Base-by-base conservation (phyloP, 2,888 invertebrate genomes). In the Luperina nickerlii region DNA sequence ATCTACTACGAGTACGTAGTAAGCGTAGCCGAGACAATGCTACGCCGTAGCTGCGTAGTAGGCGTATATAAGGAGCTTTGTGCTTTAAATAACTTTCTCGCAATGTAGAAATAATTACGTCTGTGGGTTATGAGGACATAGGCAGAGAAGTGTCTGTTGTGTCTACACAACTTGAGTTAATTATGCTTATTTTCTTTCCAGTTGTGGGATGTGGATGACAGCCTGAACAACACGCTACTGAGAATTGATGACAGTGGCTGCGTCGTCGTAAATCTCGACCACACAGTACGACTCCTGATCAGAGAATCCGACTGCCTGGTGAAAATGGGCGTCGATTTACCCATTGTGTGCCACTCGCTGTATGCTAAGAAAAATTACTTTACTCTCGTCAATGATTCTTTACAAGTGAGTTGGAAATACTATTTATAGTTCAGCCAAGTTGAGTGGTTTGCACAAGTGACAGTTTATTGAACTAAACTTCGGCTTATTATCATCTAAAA, bases 231-330 rank as follows among this genome's bases (percentile, higher is more conserved):
- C 89, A 97, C 97, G 18, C 90, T 98, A 15, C 93, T 98, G 42
- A 95, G 96, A 42, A 97, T 98, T 48, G 97, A 98, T 87, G 97
- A 97, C 45, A 95, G 97, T 9, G 98, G 98, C 54, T 97, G 97
- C 79, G 95, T 98, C 9, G 97, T 97, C 83, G 98, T 98, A 0
- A 99, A 99, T 92, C 94, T 99, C 60, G 98, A 98, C 93, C 97
- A 97, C 54, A 98, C 98, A 0, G 98, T 99, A 38, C 97, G 98
- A 8, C 95, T 98, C 51, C 96, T 99, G 62, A 98, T 99, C 75
- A 97, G 98, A 51, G 99, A 99, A 94, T 98, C 98, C 0, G 99
- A 99, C 92, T 98, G 98, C 91, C 97, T 99, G 93, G 97, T 98
- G 2, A 99, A 99, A 94, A 97, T 99, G 97, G 97, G 98, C 9